Base-by-base conservation (phyloP, 2,888 invertebrate genomes). In the Campaea margaritaria region DNA sequence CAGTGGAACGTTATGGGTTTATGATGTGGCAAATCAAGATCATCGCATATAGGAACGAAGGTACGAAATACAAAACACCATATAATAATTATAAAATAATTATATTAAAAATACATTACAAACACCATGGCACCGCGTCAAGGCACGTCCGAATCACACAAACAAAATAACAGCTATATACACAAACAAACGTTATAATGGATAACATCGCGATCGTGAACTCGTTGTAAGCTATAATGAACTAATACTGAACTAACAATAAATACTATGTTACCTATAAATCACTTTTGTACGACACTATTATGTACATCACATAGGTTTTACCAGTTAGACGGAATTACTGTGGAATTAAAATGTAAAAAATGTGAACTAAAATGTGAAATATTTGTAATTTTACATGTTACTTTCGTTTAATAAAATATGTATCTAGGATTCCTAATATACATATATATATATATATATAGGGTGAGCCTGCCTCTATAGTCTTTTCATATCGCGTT, bases 81-180 rank as follows among this genome's bases (percentile, higher is more conserved):
- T 3, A 16, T 55, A 60, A 64, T 68, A 66, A 41, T 59, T 54
- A 45, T 72, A 77, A 73, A 76, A 73, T 77, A 47, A 44, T 43
- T 47, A 48, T 82, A 82, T 76, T 84, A 75, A 80, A 75, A 80
- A 80, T 84, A 85, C 69, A 86, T 84, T 84, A 78, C 78, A 84
- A 84, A 81, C 78, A 63, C 78, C 83, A 90, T 91, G 90, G 90
- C 90, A 91, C 89, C 89, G 76, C 74, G 64, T 64, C 72, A 89
- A 89, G 89, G 89, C 89, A 89, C 90, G 74, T 78, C 72, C 76
- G 74, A 73, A 79, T 79, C 81, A 79, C 76, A 76, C 74, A 64
- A 67, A 68, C 21, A 70, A 68, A 69, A 65, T 68, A 66, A 72
- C 65, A 74, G 56, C 63, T 82, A 80, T 78, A 79, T 80, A 81